Evolutionary conservation across 2,113 vertebrate species (phyloP), one percentile per base, ranked within the genome.

Genomic region (Calyptommatus sinebrachiatus): DNA sequence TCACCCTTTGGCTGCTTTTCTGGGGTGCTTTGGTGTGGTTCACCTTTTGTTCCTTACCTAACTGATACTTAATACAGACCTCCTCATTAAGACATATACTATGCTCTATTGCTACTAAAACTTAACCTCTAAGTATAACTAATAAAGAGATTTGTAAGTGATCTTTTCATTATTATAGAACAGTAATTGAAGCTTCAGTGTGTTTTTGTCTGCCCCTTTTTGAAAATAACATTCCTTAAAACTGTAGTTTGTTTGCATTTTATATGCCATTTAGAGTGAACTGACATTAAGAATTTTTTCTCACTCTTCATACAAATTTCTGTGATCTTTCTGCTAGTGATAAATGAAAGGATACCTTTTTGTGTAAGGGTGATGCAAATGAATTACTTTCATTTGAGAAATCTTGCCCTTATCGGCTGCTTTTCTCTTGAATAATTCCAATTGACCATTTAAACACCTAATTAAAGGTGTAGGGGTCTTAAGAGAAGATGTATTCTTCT

Each of bases 371-470:
- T 10, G 24, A 41, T 77, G 46, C 81, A n/a, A n/a, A n/a, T n/a
- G 88, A 83, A 87, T 71, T 0, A 1, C n/a, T 60, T 65, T 29
- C 70, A 22, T 87, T 89, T 85, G 75, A 74, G 29, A 84, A 81
- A 78, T 77, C 75, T 67, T 77, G 45, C 71, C 2, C 12, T 24
- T 48, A 75, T 11, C 24, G 20, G 29, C 22, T 90, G 63, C 73
- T 83, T 86, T 26, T 67, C 61, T 90, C n/a, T 82, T 75, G 77
- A 87, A 78, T 63, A 12, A 57, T 79, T 86, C 86, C 80, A 87
- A 84, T 74, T 80, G 69, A 78, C 78, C 89, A 79, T 92, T 71
- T 81, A 57, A 57, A 16, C 53, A 57, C 53, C 53, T 57, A 57
- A 12, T 57, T 12, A 57, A 18, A 57, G 16, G 80, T 61, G 70